phyloP scores from a whole-genome alignment of 2,797 vertebrate species.

The Setipinna tenuifilis region DNA sequence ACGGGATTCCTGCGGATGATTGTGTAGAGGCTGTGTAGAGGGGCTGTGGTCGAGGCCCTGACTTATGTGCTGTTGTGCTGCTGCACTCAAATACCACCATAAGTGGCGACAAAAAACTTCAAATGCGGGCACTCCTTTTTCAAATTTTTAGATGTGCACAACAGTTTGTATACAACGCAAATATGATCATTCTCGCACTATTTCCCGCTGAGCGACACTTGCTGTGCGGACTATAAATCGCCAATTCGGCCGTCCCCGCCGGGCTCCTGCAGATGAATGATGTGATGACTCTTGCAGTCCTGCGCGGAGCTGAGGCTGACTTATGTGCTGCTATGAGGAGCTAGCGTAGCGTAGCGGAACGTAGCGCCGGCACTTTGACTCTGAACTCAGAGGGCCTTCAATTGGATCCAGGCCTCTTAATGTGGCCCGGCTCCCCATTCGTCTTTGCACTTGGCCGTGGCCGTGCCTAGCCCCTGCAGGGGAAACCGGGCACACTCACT shows the following conservation, averaged over 20 bases:
- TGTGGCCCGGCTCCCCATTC: constrained; percentile 45
- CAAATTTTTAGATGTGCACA: no score
- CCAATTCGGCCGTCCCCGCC: neutral
- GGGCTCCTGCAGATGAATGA: constrained; percentile 57
- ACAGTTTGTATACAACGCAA: no score
- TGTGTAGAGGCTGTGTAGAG: constrained; percentile 13
- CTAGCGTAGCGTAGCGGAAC: no score
- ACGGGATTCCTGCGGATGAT: constrained; percentile 49
- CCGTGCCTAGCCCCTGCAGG: neutral
- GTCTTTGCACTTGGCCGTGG: constrained; percentile 37
- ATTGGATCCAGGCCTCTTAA: constrained; percentile 55
- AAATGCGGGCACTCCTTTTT: no score
- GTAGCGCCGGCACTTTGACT: no score
- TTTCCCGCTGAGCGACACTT: no score
- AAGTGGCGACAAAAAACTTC: no score
- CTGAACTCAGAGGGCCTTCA: constrained; percentile 38
- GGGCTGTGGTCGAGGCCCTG: no score
- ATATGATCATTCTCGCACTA: no score
- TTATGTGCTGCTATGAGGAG: constrained; percentile 53
- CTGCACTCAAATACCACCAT: no score
- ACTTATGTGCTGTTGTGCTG: no score
- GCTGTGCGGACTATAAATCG: no score
- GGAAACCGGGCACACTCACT: neutral
- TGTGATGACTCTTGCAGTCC: constrained; percentile 53
- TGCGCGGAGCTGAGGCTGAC: constrained; percentile 41